Base-by-base conservation (phyloP, 2,888 invertebrate genomes). In the Calephelis perditalis region DNA sequence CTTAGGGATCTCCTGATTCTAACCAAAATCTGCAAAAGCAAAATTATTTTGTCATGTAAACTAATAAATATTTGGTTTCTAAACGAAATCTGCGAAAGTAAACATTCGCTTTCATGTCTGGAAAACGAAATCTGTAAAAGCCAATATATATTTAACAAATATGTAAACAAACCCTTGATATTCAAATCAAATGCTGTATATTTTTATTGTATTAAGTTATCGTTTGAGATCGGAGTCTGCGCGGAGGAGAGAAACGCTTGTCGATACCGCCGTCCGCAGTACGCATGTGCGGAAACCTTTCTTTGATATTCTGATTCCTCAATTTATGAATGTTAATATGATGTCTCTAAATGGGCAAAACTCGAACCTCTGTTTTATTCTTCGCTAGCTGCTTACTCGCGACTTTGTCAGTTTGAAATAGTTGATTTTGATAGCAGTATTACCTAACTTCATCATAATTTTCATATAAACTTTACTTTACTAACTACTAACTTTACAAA, bases 161-260 rank as follows among this genome's bases (percentile, higher is more conserved):
- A 26, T 49, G 26, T 10, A 49, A 49, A 73, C 70, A 56, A 63
- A 71, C 68, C 71, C 68, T 65, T 75, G 70, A 77, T 76, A 85
- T 84, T 83, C 79, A 84, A 82, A 84, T 82, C 71, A 74, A 79
- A 77, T 74, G 69, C 81, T 79, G 77, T 84, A 81, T 83, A 85
- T 84, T 84, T 85, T 85, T 85, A 86, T 87, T 81, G 79, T 82
- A 83, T 84, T 85, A 86, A 52, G 84, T 86, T 85, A 85, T 81
- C 75, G 79, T 77, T 70, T 77, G 77, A 75, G 63, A 49, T 58
- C 67, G 77, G 84, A 81, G 82, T 70, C 81, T 87, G 87, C 83
- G 84, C 84, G 78, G 66, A 68, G 71, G 72, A 67, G 61, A 69
- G 70, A 71, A 64, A 67, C 68, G 72, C 74, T 66, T 74, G 81